Evolutionary conservation across 2,113 vertebrate genomes (phyloP), one percentile per base, ranked within the genome.

Genomic region (Zootoca vivipara): DNA sequence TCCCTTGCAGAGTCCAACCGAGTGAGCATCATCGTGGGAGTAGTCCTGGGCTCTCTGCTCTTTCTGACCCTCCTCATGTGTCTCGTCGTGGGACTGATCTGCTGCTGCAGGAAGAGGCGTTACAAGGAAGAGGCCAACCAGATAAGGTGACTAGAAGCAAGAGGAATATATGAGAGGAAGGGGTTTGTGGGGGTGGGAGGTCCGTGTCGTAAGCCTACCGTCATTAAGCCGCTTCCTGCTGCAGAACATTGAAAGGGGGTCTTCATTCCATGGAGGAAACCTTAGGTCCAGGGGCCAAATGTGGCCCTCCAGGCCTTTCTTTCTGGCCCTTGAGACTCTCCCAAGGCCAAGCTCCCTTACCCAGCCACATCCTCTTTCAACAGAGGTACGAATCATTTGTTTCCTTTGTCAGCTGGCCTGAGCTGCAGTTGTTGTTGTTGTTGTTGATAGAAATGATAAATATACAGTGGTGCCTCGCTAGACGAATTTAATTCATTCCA

Each of bases 201-300:
- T 15, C 18, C 1, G 3, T 1, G 16, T 1, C 2, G 0, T 5
- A 28, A 30, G 24, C 3, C 24, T 8, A 26, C 38, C 1, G 1
- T 5, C 65, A 26, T 64, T 12, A 24, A 77, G 40, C 38, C 22
- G 16, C 8, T 42, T 42, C 20, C 74, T 77, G 74, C 38, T 24
- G 18, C 38, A 28, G 38, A 77, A 77, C 22, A 26, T 26, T 20
- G 26, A 33, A 42, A 2, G 20, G 33, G 33, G 5, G n/a, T 35
- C 16, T 1, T 62, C 16, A 62, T 62, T 62, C 58, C 18, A 18
- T 20, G 16, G 58, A 20, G 58, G 58, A 62, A 20, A 62, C 28
- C 67, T 69, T 69, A 2, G 9, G 67, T 28, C 67, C 67, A 24
- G 67, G 28, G 58, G 18, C 16, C 58, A 62, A 62, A 62, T 62